Evolutionary conservation across 1,140 invertebrate genomes (phyloP), one percentile per base, ranked within the genome.

Genomic region (Bombus polaris): DNA sequence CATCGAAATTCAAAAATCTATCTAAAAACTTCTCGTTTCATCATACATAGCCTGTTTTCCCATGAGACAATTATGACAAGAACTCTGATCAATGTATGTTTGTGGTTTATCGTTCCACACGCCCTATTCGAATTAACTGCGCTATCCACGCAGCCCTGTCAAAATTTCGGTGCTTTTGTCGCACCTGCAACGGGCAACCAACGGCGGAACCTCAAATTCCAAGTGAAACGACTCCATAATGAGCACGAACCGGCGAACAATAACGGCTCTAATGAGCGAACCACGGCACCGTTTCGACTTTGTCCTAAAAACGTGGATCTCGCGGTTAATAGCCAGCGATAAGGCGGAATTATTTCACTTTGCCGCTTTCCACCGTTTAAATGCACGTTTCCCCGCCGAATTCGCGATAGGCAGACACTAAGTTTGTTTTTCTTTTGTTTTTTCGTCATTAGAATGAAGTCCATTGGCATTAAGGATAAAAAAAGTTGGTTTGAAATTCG

Each of bases 211-310:
- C 5, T 25, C 68, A 59, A 80, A 77, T 85, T 80, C 39, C 68
- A 53, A 65, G 39, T n/a, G 83, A 71, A 73, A 85, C 83, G 83
- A 85, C 32, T 72, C 68, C 68, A 32, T 85, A 85, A 85, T 80
- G 77, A 85, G 76, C 53, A 59, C n/a, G 77, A 80, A 85, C 53
- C 53, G 39, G 13, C 5, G 68, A 85, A 85, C 76, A 85, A 80
- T 85, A 80, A 85, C 57, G 57, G 77, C 66, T 80, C 68, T 85
- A 85, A 85, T 65, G 83, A 85, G 77, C 65, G 47, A 53, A 18
- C 53, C 66, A 18, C 37, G 22, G 9, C 28, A 37, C 75, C 53
- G 68, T 65, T 85, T 80, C 39, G 68, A 57, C 68, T 78, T 85
- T 85, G 83, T 80, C 53, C 77, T 42, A 84, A 85, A 85, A 85